phyloP scores from a whole-genome alignment of 2,113 vertebrate genomes.

The Benitochromis conjunctus region DNA sequence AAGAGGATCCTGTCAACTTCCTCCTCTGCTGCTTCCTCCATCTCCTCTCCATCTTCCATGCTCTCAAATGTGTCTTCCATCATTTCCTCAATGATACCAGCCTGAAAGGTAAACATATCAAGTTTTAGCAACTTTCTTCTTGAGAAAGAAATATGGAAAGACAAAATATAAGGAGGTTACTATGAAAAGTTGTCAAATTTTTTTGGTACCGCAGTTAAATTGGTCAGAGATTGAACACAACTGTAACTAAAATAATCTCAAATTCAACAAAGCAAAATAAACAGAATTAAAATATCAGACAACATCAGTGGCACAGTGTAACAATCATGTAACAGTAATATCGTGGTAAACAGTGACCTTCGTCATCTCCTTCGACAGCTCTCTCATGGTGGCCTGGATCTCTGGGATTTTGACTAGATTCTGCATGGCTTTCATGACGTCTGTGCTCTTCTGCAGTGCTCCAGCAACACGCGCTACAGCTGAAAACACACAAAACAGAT shows the following conservation, averaged over 20 bases:
- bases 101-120: slow-evolving; percentile 66
- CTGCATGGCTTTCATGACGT: slow-evolving; percentile 99
- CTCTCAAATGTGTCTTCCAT: slow-evolving; percentile 94
- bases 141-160: neutral
- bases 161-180: neutral
- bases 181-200: neutral
- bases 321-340: neutral
- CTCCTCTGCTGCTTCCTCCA: slow-evolving; percentile 93
- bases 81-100: slow-evolving; percentile 99
- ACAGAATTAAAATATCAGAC: neutral
- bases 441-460: slow-evolving; percentile 92
- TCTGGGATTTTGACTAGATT: slow-evolving; percentile 92
- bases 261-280: neutral
- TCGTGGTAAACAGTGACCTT: slow-evolving; percentile 74
- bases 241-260: neutral
- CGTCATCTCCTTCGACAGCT: slow-evolving; percentile 97
- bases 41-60: slow-evolving; percentile 96
- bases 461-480: slow-evolving; percentile 89
- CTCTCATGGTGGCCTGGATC: slow-evolving; percentile 96
- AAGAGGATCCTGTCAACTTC: slow-evolving; percentile 97
- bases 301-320: neutral
- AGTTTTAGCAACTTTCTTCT: neutral
- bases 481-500: slow-evolving; percentile 37
- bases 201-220: neutral
- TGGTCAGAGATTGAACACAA: neutral